phyloP scores from a whole-genome alignment of 2,888 invertebrate genomes.

The Hydropsyche betteni region DNA sequence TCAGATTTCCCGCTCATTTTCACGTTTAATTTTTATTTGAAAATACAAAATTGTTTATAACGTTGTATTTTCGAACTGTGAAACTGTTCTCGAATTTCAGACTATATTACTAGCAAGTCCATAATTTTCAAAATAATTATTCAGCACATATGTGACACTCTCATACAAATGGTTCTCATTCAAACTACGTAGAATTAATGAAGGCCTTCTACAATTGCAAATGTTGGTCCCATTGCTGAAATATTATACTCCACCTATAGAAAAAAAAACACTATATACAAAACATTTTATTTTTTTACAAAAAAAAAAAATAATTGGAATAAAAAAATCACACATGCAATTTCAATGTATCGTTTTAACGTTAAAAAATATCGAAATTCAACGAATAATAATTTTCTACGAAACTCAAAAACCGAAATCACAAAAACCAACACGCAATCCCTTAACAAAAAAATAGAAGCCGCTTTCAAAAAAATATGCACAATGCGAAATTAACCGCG shows the following conservation, averaged over 20 bases:
- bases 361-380: no score
- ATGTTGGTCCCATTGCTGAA: not conserved
- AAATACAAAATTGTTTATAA: not conserved
- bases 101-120: not conserved
- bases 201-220: slow-evolving; percentile 3
- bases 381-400: no score
- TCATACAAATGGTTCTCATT: not conserved
- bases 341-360: no score
- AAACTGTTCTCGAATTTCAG: slow-evolving; percentile 3
- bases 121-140: no score
- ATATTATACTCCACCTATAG: slow-evolving; percentile 28
- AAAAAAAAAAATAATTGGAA: no score
- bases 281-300: no score
- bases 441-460: no score
- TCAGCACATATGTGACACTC: not conserved
- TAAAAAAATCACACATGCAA: no score
- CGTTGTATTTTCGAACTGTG: not conserved
- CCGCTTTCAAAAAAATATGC: no score
- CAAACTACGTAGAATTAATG: slow-evolving; percentile 20
- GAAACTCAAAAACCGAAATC: no score
- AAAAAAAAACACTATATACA: not conserved
- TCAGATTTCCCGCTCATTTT: slow-evolving; percentile 57
- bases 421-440: no score
- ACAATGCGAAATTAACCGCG: no score
- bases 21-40: not conserved